Percentiles rank a stretch among this genome's conserved stretches.
phyloP scores from a whole-genome alignment of 37 sponge, comb jelly and placozoan species.

The Beroe forskalii region DNA sequence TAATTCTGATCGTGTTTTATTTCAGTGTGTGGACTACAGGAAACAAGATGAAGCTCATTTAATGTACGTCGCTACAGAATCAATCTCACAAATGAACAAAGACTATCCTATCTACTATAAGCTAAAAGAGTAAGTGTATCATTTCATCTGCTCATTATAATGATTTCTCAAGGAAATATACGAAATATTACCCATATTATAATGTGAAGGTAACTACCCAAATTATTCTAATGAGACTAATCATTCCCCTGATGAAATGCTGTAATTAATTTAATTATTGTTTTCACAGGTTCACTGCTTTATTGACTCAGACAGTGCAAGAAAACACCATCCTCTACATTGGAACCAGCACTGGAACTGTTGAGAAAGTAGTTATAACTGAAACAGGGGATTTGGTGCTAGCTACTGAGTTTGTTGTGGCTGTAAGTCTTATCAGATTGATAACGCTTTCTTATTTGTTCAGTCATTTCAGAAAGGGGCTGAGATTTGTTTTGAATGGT shows the following conservation, averaged over 20 bases:
- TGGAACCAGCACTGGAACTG: conserved; percentile 40
- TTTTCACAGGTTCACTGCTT: conserved; percentile 16
- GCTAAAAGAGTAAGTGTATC: conserved; percentile 55
- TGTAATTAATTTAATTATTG: too few species aligned
- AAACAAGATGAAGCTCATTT: neutral
- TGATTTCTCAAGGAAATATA: too few species aligned
- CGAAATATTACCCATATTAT: too few species aligned
- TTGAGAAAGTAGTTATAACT: conserved; percentile 6
- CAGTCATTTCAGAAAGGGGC: too few species aligned
- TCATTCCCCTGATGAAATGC: too few species aligned
- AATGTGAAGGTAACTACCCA: too few species aligned
- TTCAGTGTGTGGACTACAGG: conserved; percentile 27
- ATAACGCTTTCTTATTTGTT: too few species aligned
- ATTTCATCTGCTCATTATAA: too few species aligned
- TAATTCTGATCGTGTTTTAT: too few species aligned
- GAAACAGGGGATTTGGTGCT: neutral
- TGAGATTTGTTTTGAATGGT: too few species aligned
- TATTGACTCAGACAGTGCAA: neutral
- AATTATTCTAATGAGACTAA: too few species aligned
- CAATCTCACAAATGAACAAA: neutral
- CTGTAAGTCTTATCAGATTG: too few species aligned
- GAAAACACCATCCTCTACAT: conserved; percentile 6
- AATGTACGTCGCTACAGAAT: neutral
- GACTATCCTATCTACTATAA: conserved; percentile 38
- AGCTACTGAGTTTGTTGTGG: conserved; percentile 27